Evolutionary conservation across 2,888 invertebrate species (phyloP).

Genomic region (Drosophila maculinotata): DNA sequence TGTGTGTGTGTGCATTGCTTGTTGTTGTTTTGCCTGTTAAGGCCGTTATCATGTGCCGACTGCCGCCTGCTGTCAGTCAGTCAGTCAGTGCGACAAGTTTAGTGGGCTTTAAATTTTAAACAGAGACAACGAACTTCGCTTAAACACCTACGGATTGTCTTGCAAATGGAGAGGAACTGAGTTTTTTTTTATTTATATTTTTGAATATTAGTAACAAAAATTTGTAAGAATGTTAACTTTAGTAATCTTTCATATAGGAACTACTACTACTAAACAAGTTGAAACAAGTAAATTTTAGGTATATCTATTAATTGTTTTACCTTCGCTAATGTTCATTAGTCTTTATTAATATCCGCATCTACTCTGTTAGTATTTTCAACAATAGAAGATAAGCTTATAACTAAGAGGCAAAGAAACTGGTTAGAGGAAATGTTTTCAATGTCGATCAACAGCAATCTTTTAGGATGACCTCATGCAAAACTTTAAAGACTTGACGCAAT

Average conservation of each 20-base stretch:
- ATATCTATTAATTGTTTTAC: too few relatives aligned
- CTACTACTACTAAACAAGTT: too few relatives aligned
- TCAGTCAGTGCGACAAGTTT: slow-evolving; percentile 51
- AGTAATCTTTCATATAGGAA: too few relatives aligned
- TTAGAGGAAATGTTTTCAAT: slow-evolving; percentile 15
- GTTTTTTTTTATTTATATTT: too few relatives aligned
- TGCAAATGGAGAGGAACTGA: slow-evolving; percentile 12
- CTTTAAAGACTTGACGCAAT: slow-evolving; percentile 18
- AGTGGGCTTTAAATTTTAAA: slow-evolving; percentile 50
- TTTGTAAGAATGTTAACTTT: too few relatives aligned
- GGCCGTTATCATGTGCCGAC: slow-evolving; percentile 54
- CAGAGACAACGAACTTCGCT: slow-evolving; percentile 23
- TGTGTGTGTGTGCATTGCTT: slow-evolving; percentile 5
- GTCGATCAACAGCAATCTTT: slow-evolving; percentile 13
- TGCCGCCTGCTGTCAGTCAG: slow-evolving; percentile 44
- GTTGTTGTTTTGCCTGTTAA: slow-evolving; percentile 33
- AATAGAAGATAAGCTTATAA: too few relatives aligned
- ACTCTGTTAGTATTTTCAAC: background rate
- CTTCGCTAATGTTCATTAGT: too few relatives aligned
- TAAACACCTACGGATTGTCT: slow-evolving; percentile 22
- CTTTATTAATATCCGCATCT: background rate
- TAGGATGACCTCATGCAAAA: slow-evolving; percentile 49
- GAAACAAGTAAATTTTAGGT: too few relatives aligned
- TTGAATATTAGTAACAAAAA: too few relatives aligned
- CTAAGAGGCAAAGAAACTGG: too few relatives aligned